phyloP scores from a whole-genome alignment of 2,888 invertebrate species.

The Polydrusus cervinus region DNA sequence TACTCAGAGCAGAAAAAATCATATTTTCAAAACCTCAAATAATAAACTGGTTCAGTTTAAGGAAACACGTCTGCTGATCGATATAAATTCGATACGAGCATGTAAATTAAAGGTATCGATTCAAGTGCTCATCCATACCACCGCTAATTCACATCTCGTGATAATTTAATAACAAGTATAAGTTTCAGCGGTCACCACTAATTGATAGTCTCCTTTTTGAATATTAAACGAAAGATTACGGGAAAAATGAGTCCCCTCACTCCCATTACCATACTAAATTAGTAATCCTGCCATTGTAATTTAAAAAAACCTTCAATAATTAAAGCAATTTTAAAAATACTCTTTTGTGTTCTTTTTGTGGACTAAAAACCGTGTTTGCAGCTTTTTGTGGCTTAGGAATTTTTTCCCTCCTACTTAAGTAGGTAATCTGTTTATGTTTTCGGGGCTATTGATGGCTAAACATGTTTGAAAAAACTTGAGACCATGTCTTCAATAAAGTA shows the following conservation, averaged over 20 bases:
- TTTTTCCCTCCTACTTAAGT: background rate
- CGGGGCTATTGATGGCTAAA: background rate
- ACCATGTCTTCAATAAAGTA: background rate
- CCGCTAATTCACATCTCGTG: constrained; percentile 50
- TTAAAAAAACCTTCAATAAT: constrained; percentile 60
- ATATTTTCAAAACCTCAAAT: too few species aligned
- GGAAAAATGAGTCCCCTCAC: constrained; percentile 40
- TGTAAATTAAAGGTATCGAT: too few species aligned
- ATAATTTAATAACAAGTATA: constrained; percentile 65
- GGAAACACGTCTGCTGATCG: too few species aligned
- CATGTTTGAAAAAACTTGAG: background rate
- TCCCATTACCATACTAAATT: constrained; percentile 62
- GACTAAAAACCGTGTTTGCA: constrained; percentile 22
- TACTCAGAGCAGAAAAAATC: too few species aligned
- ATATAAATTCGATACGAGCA: background rate
- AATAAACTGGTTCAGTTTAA: too few species aligned
- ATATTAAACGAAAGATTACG: constrained; percentile 60
- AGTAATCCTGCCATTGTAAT: constrained; percentile 58
- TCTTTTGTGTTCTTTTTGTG: constrained; percentile 12
- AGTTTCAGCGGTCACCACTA: constrained; percentile 62
- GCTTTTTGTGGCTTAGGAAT: background rate
- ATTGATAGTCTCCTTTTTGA: constrained; percentile 64
- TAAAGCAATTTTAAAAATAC: constrained; percentile 62
- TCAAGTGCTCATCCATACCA: constrained; percentile 22
- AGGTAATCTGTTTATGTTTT: constrained; percentile 12